These are phyloP conservation scores for Megaustenia siamemsis DNA, from an alignment of 2,888 invertebrate genomes.

Conservation along the genomic window DNA sequence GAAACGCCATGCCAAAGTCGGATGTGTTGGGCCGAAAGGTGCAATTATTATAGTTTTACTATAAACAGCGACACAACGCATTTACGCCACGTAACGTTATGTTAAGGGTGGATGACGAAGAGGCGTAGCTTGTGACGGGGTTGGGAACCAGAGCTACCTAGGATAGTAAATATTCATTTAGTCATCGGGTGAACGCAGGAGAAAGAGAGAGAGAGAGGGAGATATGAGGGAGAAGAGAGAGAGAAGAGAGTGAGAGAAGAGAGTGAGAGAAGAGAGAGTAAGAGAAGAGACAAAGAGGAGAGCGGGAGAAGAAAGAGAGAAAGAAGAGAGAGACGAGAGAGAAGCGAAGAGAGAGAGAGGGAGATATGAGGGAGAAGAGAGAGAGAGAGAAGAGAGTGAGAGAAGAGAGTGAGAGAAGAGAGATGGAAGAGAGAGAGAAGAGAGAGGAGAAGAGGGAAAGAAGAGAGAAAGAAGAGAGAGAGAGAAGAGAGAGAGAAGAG, in stretches of 20 bases:
- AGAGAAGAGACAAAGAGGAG: constrained; percentile 7
- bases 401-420: constrained; percentile 23
- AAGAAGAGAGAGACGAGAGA: neutral
- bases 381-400: neutral
- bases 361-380: neutral
- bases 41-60: too few species aligned
- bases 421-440: constrained; percentile 13
- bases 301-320: neutral
- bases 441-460: neutral
- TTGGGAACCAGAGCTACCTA: too few species aligned
- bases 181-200: neutral
- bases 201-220: constrained; percentile 37
- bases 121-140: too few species aligned
- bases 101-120: too few species aligned
- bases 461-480: neutral
- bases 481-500: neutral
- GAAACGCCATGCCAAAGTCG: too few species aligned
- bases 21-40: too few species aligned
- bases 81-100: too few species aligned
- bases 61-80: too few species aligned
- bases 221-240: constrained; percentile 20
- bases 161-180: too few species aligned
- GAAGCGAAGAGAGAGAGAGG: neutral
- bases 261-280: constrained; percentile 11
- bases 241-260: constrained; percentile 19